Conservation (phyloP, 2,113 vertebrate genomes). For the Marmota flaviventris region DNA sequence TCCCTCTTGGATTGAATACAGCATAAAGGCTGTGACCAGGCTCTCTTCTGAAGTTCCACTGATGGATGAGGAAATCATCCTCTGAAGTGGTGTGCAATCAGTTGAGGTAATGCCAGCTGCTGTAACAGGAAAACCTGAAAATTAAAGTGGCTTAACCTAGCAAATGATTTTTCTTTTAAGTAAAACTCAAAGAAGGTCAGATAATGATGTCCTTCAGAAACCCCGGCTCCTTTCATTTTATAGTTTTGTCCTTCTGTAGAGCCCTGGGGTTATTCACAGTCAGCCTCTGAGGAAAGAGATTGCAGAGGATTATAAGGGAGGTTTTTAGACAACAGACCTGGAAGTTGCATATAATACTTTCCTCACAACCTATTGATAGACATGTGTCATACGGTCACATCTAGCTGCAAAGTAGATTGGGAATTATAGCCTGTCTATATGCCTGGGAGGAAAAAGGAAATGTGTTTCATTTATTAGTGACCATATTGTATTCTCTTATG, state of each 20-base stretch:
- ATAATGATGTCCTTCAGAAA: neutral
- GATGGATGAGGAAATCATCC: neutral
- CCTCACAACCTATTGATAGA: neutral
- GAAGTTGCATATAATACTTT: neutral
- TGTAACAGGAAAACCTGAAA: neutral
- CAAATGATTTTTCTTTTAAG: slow-evolving; percentile 1
- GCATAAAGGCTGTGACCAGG: neutral
- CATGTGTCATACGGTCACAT: neutral
- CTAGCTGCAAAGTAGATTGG: neutral
- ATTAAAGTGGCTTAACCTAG: neutral
- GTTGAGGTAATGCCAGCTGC: neutral
- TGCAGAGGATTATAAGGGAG: neutral
- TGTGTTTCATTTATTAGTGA: neutral
- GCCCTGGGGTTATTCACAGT: neutral
- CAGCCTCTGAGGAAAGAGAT: neutral
- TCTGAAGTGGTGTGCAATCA: neutral
- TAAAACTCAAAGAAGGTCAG: neutral
- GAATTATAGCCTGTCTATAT: neutral
- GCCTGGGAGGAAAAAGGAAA: neutral
- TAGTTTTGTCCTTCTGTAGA: neutral
- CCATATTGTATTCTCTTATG: neutral
- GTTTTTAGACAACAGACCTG: neutral
- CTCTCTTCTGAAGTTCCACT: neutral
- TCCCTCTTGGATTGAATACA: neutral
- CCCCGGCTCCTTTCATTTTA: neutral